These are phyloP conservation scores for Clarias fuscus DNA, from an alignment of 2,797 vertebrate genomes.

Conservation along the genomic window DNA sequence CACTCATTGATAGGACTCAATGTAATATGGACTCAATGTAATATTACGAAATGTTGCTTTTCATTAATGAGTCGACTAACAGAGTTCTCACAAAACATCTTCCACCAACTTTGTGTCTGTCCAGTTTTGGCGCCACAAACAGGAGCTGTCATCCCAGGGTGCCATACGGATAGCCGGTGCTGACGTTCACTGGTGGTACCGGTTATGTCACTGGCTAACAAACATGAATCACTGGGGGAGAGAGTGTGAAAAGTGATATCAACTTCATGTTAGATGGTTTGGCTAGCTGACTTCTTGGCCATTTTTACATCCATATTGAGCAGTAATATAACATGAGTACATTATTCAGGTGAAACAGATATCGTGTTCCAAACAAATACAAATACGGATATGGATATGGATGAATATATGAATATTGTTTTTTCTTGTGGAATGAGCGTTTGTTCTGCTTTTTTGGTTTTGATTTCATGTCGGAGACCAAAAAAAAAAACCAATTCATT, in stretches of 20 bases:
- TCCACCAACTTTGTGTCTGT: slow-evolving; percentile 33
- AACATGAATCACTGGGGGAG: slow-evolving; percentile 42
- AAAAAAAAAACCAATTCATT: background rate
- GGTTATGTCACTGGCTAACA: slow-evolving; percentile 41
- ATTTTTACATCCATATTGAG: slow-evolving; percentile 30
- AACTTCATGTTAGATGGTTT: slow-evolving; percentile 61
- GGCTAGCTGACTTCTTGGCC: slow-evolving; percentile 60
- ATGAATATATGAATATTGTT: background rate
- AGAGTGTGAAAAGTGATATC: slow-evolving; percentile 18
- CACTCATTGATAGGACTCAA: background rate
- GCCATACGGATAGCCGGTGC: slow-evolving; percentile 23
- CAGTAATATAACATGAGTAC: background rate
- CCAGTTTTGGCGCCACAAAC: slow-evolving; percentile 29
- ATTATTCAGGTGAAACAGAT: background rate
- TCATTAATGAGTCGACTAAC: slow-evolving; percentile 23
- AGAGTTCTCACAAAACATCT: slow-evolving; percentile 37
- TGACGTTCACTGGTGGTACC: slow-evolving; percentile 30
- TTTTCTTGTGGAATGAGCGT: background rate
- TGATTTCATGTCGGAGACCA: background rate
- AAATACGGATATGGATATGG: background rate
- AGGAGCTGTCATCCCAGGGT: slow-evolving; percentile 40
- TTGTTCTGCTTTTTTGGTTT: background rate
- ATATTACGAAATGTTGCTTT: slow-evolving; percentile 27
- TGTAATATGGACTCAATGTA: background rate
- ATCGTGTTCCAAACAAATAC: background rate